These are phyloP conservation scores for Scaptomyza montana DNA, from an alignment of 1,140 invertebrate species.

Conservation along the genomic window DNA sequence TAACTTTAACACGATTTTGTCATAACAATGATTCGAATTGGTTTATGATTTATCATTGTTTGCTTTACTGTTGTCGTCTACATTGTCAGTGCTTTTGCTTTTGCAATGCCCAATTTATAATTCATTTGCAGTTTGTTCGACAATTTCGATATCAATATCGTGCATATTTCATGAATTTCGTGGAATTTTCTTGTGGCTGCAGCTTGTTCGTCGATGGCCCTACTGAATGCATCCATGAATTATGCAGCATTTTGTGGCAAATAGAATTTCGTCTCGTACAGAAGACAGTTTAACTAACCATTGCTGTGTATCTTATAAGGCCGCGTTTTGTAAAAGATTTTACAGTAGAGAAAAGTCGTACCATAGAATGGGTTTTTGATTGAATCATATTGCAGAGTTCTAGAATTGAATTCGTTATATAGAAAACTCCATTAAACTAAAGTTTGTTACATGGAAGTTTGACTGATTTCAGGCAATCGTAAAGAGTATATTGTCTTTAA, in stretches of 20 bases:
- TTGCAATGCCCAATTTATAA: slow-evolving; percentile 32
- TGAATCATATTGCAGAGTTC: no score
- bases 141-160: slow-evolving; percentile 54
- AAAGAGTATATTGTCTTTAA: slow-evolving; percentile 2
- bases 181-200: slow-evolving; percentile 26
- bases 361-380: no score
- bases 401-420: no score
- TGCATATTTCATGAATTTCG: slow-evolving; percentile 66
- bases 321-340: no score
- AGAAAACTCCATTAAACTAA: no score
- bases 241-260: slow-evolving; percentile 32
- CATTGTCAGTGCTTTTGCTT: slow-evolving; percentile 7
- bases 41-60: no score
- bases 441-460: no score
- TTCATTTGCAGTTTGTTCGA: slow-evolving; percentile 33
- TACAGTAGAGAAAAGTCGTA: no score
- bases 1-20: no score
- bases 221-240: slow-evolving; percentile 46
- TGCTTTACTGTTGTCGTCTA: not conserved
- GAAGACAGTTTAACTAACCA: slow-evolving; percentile 3
- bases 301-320: not conserved
- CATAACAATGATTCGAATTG: no score
- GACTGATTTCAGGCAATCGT: not conserved
- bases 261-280: slow-evolving; percentile 1
- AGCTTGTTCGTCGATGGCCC: slow-evolving; percentile 40